Evolutionary conservation across 2,113 vertebrate species (phyloP).

Genomic region (Hoplias malabaricus): DNA sequence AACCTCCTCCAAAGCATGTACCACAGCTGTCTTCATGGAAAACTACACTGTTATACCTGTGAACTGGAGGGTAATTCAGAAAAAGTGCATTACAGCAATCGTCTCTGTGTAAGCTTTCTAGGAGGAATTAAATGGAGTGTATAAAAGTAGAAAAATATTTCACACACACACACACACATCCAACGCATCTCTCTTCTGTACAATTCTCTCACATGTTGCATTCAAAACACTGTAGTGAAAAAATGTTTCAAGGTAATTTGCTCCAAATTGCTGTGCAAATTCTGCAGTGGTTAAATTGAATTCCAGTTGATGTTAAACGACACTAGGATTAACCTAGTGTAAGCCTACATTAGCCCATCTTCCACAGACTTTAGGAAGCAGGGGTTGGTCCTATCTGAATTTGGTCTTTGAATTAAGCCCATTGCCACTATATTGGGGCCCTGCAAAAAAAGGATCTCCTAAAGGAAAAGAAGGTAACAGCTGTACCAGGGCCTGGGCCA

Average conservation of each 20-base stretch:
- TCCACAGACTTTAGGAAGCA: neutral
- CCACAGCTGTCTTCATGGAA: neutral
- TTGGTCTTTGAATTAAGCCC: slow-evolving; percentile 13
- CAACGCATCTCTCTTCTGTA: neutral
- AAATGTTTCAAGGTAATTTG: neutral
- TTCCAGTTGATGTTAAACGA: neutral
- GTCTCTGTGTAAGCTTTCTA: neutral
- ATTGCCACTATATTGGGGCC: neutral
- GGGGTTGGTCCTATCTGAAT: neutral
- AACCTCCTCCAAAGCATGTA: too few species aligned
- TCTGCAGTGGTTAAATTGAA: neutral
- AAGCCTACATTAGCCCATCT: neutral
- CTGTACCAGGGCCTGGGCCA: neutral
- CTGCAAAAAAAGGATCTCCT: neutral
- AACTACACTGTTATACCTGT: neutral
- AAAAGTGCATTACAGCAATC: neutral
- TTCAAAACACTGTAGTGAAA: neutral
- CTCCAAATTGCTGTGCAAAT: neutral
- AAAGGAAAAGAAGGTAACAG: neutral
- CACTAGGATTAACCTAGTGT: too few species aligned
- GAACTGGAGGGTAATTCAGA: neutral
- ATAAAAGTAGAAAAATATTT: slow-evolving; percentile 9
- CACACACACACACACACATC: neutral
- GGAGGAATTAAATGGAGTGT: neutral
- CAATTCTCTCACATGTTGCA: neutral